A percentile compares a stretch with the other conserved stretches of the same genome.
Conservation (phyloP, 2,888 invertebrate genomes). For the Nemoura dubitans region DNA sequence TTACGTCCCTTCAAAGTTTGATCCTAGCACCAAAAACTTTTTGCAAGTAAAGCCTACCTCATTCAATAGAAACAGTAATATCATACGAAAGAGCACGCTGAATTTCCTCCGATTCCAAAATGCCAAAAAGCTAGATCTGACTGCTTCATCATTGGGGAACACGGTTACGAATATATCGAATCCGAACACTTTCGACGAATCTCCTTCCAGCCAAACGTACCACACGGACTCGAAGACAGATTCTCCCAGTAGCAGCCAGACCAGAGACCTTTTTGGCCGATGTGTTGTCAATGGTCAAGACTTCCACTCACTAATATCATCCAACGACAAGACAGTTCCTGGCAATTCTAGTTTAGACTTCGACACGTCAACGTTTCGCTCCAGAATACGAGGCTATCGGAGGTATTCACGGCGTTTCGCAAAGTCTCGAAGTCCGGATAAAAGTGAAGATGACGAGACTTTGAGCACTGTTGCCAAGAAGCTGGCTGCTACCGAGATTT, state of each 20-base stretch:
- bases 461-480: slow-evolving; percentile 1
- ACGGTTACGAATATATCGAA: background rate
- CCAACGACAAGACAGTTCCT: background rate
- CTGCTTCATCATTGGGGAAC: background rate
- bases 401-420: background rate
- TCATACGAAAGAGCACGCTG: slow-evolving; percentile 48
- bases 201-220: background rate
- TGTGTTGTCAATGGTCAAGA: slow-evolving; percentile 38
- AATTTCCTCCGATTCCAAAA: slow-evolving; percentile 42
- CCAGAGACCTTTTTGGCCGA: slow-evolving; percentile 25
- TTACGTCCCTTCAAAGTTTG: slow-evolving; percentile 22
- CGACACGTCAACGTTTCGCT: slow-evolving; percentile 40
- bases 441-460: slow-evolving; percentile 1
- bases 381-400: slow-evolving; percentile 7
- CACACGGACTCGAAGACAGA: background rate
- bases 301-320: slow-evolving; percentile 45
- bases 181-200: slow-evolving; percentile 16
- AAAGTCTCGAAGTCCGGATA: background rate
- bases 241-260: background rate
- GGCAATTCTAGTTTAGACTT: slow-evolving; percentile 30
- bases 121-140: slow-evolving; percentile 32
- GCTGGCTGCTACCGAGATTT: background rate
- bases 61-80: slow-evolving; percentile 43
- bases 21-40: slow-evolving; percentile 23
- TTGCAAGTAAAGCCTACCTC: slow-evolving; percentile 43